phyloP scores from a whole-genome alignment of 2,113 vertebrate genomes.

The Eonycteris spelaea region DNA sequence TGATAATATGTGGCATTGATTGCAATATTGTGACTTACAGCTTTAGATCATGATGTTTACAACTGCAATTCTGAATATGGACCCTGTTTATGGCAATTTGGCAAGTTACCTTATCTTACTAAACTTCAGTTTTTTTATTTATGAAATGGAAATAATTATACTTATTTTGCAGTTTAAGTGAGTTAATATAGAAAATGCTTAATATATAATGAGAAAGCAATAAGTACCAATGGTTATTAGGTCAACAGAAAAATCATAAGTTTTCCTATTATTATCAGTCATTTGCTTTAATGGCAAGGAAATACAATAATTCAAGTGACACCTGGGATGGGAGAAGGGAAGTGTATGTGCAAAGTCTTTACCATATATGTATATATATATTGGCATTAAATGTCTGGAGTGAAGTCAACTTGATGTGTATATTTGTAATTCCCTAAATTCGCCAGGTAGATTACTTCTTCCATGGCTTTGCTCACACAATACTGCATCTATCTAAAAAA shows the following conservation, averaged over 20 bases:
- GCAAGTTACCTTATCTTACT: neutral
- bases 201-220: neutral
- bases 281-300: neutral
- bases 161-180: neutral
- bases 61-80: neutral
- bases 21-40: neutral
- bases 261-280: neutral
- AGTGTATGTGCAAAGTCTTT: neutral
- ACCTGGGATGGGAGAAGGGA: neutral
- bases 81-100: neutral
- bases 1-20: neutral
- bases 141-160: neutral
- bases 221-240: neutral
- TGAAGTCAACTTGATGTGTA: neutral
- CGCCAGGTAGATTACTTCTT: neutral
- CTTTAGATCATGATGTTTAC: neutral
- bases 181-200: neutral
- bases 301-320: neutral
- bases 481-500: neutral
- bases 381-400: neutral
- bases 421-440: neutral
- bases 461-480: neutral
- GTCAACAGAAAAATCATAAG: neutral
- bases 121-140: neutral
- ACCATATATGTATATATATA: neutral